A percentile compares a stretch with the other conserved stretches of the same genome.
Conservation (phyloP, 2,888 invertebrate genomes). For the Clepsis dumicolana region DNA sequence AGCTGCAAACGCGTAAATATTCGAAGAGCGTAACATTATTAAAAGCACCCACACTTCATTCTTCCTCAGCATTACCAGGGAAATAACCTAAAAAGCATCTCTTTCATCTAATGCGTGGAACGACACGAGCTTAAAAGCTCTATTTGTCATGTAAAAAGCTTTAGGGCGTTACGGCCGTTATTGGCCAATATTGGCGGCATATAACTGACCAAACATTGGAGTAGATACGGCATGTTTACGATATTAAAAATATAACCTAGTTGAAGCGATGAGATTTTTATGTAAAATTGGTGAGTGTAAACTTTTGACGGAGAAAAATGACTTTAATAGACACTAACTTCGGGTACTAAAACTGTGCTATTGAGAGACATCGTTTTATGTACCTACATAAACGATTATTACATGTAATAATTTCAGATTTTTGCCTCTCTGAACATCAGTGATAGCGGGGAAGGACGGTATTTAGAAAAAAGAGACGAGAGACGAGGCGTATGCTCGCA, state of each 20-base stretch:
- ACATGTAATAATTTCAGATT: no score
- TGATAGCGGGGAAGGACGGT: no score
- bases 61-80: conserved; percentile 32
- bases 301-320: not conserved
- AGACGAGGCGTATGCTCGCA: no score
- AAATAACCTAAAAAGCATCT: conserved; percentile 48
- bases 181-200: conserved; percentile 53
- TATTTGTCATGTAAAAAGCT: conserved; percentile 64
- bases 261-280: conserved; percentile 23
- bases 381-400: no score
- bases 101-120: conserved; percentile 47
- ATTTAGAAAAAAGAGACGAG: no score
- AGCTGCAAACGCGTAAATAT: conserved; percentile 29
- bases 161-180: conserved; percentile 53
- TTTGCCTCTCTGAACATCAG: no score
- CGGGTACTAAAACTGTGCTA: no score
- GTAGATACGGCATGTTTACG: conserved; percentile 34
- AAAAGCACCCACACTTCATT: conserved; percentile 40
- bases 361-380: no score
- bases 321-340: no score
- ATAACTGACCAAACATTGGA: conserved; percentile 43
- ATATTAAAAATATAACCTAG: conserved; percentile 19
- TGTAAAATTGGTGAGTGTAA: conserved; percentile 16
- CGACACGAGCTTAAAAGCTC: conserved; percentile 55
- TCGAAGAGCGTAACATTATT: conserved; percentile 40